Evolutionary conservation across 1,140 invertebrate genomes (phyloP).

Genomic region (Apis dorsata): DNA sequence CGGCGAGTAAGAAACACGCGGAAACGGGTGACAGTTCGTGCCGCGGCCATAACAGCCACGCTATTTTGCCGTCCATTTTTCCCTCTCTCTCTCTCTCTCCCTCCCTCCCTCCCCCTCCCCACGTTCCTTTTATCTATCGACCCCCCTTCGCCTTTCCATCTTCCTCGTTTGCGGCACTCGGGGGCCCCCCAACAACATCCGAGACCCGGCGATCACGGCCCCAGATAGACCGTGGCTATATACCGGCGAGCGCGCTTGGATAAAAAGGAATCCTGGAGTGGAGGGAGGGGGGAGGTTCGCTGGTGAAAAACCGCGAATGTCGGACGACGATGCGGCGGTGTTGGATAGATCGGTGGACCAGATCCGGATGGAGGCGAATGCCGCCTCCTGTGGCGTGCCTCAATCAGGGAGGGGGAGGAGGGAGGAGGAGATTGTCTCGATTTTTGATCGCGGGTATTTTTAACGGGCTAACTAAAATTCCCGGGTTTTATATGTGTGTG

Average conservation of each 20-base stretch:
- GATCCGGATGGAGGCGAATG: slow-evolving; percentile 8
- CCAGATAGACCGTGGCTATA: slow-evolving; percentile 69
- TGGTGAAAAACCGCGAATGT: slow-evolving; percentile 57
- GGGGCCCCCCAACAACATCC: slow-evolving; percentile 62
- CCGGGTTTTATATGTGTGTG: neutral
- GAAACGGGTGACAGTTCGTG: slow-evolving; percentile 79
- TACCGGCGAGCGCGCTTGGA: slow-evolving; percentile 31
- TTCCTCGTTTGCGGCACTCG: slow-evolving; percentile 58
- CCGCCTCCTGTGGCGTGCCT: slow-evolving; percentile 38
- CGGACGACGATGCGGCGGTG: slow-evolving; percentile 47
- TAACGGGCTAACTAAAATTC: no score
- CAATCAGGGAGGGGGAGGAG: slow-evolving; percentile 4
- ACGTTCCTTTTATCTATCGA: slow-evolving; percentile 42
- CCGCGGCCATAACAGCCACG: slow-evolving; percentile 75
- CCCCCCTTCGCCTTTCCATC: slow-evolving; percentile 39
- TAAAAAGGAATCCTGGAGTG: slow-evolving; percentile 68
- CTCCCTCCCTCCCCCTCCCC: slow-evolving; percentile 18
- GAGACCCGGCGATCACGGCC: slow-evolving; percentile 69
- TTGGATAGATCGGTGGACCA: slow-evolving; percentile 58
- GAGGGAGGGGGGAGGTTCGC: neutral
- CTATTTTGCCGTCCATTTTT: slow-evolving; percentile 76
- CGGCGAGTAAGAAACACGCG: slow-evolving; percentile 78
- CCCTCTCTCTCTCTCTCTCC: slow-evolving; percentile 33
- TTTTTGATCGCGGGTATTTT: slow-evolving; percentile 45
- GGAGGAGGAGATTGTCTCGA: slow-evolving; percentile 45